These are phyloP conservation scores for Caretta caretta DNA, from an alignment of 2,113 vertebrate genomes.

Conservation along the genomic window DNA sequence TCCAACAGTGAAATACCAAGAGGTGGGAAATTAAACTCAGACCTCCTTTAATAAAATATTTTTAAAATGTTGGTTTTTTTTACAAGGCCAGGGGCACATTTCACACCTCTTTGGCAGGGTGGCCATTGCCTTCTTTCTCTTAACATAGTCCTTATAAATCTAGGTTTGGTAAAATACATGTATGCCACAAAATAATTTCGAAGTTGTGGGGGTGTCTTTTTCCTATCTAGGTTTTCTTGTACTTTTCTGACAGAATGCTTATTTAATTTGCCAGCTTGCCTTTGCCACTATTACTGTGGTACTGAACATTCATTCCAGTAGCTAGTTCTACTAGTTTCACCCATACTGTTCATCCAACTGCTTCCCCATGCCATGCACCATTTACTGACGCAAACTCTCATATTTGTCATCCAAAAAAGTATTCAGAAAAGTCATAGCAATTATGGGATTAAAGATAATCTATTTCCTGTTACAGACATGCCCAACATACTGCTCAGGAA, in stretches of 20 bases:
- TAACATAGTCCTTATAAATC: neutral
- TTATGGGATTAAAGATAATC: constrained; percentile 35
- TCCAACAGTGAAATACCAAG: fast-evolving
- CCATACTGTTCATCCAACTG: neutral
- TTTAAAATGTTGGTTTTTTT: neutral
- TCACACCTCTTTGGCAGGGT: fast-evolving
- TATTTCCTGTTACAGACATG: constrained; percentile 21
- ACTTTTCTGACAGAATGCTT: neutral
- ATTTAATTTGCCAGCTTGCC: neutral
- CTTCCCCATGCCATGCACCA: neutral
- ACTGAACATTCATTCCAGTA: neutral
- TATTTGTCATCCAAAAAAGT: neutral
- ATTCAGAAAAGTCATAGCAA: neutral
- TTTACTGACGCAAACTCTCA: constrained; percentile 15
- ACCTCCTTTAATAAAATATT: neutral
- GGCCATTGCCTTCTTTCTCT: fast-evolving
- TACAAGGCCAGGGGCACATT: neutral
- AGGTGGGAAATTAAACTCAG: neutral
- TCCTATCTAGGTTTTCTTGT: neutral
- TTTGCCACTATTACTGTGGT: neutral
- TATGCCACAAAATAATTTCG: neutral
- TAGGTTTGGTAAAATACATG: neutral
- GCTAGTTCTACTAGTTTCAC: neutral
- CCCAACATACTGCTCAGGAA: neutral
- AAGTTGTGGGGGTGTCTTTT: neutral